phyloP scores from a whole-genome alignment of 2,888 invertebrate species.

The Caenorhabditis zanzibari region DNA sequence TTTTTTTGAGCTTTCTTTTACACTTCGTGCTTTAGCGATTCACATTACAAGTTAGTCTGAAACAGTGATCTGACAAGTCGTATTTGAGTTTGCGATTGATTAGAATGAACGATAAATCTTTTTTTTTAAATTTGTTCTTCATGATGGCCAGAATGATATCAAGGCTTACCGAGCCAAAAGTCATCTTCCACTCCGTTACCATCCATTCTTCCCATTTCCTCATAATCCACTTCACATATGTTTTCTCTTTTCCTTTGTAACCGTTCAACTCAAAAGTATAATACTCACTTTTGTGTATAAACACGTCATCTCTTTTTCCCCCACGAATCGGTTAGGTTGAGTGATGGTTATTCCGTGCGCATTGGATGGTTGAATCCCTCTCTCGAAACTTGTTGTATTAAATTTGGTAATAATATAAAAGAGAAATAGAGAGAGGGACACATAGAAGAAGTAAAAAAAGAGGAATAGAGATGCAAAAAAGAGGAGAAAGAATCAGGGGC shows the following conservation, averaged over 20 bases:
- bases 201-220: slow-evolving; percentile 21
- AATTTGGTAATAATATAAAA: slow-evolving; percentile 46
- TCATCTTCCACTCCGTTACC: slow-evolving; percentile 7
- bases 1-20: too few relatives aligned
- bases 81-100: too few relatives aligned
- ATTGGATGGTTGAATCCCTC: slow-evolving; percentile 29
- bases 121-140: too few relatives aligned
- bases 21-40: too few relatives aligned
- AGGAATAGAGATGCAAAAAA: slow-evolving; percentile 20
- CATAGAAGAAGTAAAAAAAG: slow-evolving; percentile 10
- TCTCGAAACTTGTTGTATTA: slow-evolving; percentile 63
- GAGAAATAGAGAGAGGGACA: slow-evolving; percentile 5
- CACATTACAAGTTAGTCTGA: too few relatives aligned
- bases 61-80: too few relatives aligned
- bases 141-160: too few relatives aligned
- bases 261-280: slow-evolving; percentile 34
- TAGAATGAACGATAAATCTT: too few relatives aligned
- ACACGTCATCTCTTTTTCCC: slow-evolving; percentile 34
- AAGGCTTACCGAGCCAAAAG: not conserved
- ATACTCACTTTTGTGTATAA: slow-evolving; percentile 43
- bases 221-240: slow-evolving; percentile 40
- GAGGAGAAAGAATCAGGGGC: slow-evolving; percentile 12
- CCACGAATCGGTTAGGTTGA: not conserved
- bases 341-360: slow-evolving; percentile 3
- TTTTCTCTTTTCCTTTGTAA: not conserved